These are phyloP conservation scores for Listrodromus nycthemerus DNA, from an alignment of 2,888 invertebrate species.

Conservation along the genomic window DNA sequence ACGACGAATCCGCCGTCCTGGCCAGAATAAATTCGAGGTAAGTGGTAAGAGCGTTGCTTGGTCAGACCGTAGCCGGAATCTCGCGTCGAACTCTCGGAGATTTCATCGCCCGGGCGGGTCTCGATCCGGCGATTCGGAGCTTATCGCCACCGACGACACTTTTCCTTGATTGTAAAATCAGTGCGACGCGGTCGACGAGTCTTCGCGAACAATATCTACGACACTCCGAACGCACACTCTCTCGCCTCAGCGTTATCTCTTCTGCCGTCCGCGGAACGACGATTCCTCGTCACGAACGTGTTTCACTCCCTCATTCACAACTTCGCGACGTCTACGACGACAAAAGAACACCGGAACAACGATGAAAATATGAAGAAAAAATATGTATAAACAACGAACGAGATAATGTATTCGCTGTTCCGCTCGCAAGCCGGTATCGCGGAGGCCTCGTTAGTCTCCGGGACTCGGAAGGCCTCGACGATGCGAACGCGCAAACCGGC, in stretches of 20 bases:
- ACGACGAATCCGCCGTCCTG: neutral
- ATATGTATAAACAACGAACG: slow-evolving; percentile 3
- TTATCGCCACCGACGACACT: neutral
- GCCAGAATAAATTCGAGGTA: slow-evolving; percentile 9
- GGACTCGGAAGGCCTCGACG: neutral
- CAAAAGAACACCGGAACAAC: neutral
- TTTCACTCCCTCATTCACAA: slow-evolving; percentile 34
- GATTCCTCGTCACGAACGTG: slow-evolving; percentile 12
- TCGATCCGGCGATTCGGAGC: slow-evolving; percentile 5
- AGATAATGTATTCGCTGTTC: neutral
- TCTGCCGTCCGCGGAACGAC: neutral
- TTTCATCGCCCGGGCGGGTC: slow-evolving; percentile 62
- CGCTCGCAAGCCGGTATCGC: slow-evolving; percentile 3
- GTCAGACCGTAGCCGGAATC: slow-evolving; percentile 55
- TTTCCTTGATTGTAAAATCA: slow-evolving; percentile 8
- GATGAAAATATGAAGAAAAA: neutral
- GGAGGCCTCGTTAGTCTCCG: neutral
- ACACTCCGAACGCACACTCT: slow-evolving; percentile 47
- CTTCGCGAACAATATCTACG: slow-evolving; percentile 23
- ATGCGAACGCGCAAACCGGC: slow-evolving; percentile 2
- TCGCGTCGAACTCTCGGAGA: slow-evolving; percentile 61
- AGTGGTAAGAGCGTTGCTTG: slow-evolving; percentile 50
- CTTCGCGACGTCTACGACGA: neutral
- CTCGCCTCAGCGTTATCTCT: neutral
- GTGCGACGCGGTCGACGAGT: slow-evolving; percentile 5